Evolutionary conservation across 2,113 vertebrate species (phyloP), one percentile per base, ranked within the genome.

Genomic region (Equus quagga): DNA sequence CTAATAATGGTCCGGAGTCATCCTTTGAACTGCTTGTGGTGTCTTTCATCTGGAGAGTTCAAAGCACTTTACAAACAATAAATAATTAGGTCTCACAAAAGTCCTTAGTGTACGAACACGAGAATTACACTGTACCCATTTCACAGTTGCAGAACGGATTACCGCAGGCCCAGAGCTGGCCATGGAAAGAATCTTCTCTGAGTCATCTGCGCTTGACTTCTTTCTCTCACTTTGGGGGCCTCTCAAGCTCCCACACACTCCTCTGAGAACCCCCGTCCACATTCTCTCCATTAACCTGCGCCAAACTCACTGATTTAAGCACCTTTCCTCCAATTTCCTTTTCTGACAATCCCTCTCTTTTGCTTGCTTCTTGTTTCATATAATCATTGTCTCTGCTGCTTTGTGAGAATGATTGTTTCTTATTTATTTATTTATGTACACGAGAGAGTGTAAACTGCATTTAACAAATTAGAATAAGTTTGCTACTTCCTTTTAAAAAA

Each of bases 11-110:
- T 60, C 81, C 36, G 8, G 75, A 90, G 23, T 62, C 54, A 88
- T 67, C 76, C 75, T 98, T 97, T 97, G 96, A 97, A 94, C 82
- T 81, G 69, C 17, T 76, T 8, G 44, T 86, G 78, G 44, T 75
- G 9, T 78, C 81, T 96, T 93, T 97, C 79, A 97, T 96, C 89
- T 83, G 69, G 17, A 92, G 33, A 96, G 70, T 91, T 97, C 97
- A 97, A 97, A 97, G 95, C 15, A 56, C 46, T 88, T 84, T 94
- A 91, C 26, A 97, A 90, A 97, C 72, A 93, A 86, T 91, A 76
- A 94, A 85, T 80, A 97, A 93, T 96, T 86, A 96, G 44, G 21
- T 94, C 18, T 97, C 85, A 95, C 49, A 91, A 79, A 96, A 85
- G 8, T 84, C n/a, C 67, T 80, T 49, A 64, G 67, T 82, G 10